phyloP scores from a whole-genome alignment of 2,797 vertebrate species.

The Ataeniobius toweri region DNA sequence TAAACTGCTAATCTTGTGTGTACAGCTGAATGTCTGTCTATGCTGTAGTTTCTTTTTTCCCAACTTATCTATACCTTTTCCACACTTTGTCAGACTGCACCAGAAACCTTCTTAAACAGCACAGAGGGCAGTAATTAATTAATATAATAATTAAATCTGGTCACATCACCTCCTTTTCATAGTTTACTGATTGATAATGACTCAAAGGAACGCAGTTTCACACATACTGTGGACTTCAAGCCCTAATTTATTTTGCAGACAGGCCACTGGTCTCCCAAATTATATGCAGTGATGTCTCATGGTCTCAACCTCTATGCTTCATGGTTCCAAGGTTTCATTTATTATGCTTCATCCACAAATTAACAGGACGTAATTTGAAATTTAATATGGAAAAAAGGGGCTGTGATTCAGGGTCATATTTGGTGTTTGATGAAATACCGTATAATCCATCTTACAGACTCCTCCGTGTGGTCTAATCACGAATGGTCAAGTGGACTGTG shows the following conservation, averaged over 20 bases:
- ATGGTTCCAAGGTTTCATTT: constrained; percentile 77
- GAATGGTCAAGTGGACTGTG: constrained; percentile 48
- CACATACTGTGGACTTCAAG: constrained; percentile 56
- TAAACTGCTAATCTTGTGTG: too few relatives aligned
- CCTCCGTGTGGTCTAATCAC: constrained; percentile 48
- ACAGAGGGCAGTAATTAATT: neutral
- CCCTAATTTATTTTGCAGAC: constrained; percentile 68
- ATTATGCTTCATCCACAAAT: constrained; percentile 74
- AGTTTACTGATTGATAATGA: constrained; percentile 68
- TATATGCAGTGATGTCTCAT: constrained; percentile 66
- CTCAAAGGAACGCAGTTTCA: constrained; percentile 71
- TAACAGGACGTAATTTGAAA: constrained; percentile 75
- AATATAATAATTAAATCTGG: constrained; percentile 23
- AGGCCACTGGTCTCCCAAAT: constrained; percentile 67
- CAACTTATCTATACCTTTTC: neutral
- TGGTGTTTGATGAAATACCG: constrained; percentile 62
- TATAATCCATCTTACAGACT: constrained; percentile 63
- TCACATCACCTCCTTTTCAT: constrained; percentile 41
- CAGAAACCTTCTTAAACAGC: neutral
- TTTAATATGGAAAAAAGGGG: constrained; percentile 69
- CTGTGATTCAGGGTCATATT: constrained; percentile 69
- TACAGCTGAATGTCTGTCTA: too few relatives aligned
- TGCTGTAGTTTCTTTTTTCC: too few relatives aligned
- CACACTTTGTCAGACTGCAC: neutral
- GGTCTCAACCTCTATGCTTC: constrained; percentile 69